Evolutionary conservation across 2,888 invertebrate species (phyloP).

Genomic region (Thalpophila matura): DNA sequence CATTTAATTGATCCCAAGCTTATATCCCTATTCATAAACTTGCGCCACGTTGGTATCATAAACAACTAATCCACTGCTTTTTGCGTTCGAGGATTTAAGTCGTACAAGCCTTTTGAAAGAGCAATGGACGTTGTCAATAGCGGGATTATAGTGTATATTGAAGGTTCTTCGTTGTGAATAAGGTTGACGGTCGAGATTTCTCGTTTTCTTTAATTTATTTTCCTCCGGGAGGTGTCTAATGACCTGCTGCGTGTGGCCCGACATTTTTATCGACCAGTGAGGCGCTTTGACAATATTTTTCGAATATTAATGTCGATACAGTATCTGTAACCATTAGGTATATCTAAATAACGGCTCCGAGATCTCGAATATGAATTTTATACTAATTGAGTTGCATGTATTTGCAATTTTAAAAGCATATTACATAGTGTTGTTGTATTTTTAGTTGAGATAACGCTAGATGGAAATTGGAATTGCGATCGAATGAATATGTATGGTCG

Average conservation of each 20-base stretch:
- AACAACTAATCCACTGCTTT: conserved; percentile 65
- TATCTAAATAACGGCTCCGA: conserved; percentile 65
- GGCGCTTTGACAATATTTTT: conserved; percentile 88
- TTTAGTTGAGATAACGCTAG: conserved; percentile 58
- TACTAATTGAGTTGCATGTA: conserved; percentile 73
- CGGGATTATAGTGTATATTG: conserved; percentile 57
- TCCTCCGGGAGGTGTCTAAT: conserved; percentile 89
- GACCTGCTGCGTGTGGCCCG: conserved; percentile 89
- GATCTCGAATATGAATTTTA: conserved; percentile 60
- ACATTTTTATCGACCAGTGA: conserved; percentile 88
- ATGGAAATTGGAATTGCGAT: conserved; percentile 53
- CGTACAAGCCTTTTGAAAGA: conserved; percentile 15
- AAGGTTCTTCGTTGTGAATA: conserved; percentile 73
- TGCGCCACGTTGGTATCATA: conserved; percentile 37
- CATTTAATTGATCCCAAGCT: conserved; percentile 83
- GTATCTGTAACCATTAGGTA: conserved; percentile 79
- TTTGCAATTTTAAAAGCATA: conserved; percentile 65
- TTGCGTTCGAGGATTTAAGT: not conserved
- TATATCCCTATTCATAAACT: conserved; percentile 68
- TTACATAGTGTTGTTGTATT: conserved; percentile 51
- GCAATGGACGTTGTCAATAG: conserved; percentile 59
- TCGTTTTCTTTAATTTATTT: conserved; percentile 90
- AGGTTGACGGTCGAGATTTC: conserved; percentile 85
- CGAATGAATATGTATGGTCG: conserved; percentile 63
- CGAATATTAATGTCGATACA: conserved; percentile 84